Evolutionary conservation across 2,888 invertebrate genomes (phyloP).

Genomic region (Campoplex capitator): DNA sequence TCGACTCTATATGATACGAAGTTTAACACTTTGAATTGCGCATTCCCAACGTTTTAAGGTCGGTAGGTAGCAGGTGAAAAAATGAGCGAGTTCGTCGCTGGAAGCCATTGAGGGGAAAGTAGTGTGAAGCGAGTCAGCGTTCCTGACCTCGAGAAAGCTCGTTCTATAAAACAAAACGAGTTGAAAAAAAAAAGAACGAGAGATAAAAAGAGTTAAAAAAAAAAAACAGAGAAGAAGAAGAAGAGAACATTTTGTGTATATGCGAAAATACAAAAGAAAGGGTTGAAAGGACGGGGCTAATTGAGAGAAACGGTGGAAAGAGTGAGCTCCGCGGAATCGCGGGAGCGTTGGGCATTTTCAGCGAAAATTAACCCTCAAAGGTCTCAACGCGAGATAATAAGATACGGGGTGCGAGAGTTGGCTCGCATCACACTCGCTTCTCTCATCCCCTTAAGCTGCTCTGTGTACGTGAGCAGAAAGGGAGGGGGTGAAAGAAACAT

Average conservation of each 20-base stretch:
- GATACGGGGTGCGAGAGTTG: slow-evolving; percentile 57
- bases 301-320: slow-evolving; percentile 50
- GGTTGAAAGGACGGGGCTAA: slow-evolving; percentile 20
- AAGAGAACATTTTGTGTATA: background rate
- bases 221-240: background rate
- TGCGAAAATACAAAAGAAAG: slow-evolving; percentile 20
- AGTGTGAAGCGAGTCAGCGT: background rate
- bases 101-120: background rate
- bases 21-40: background rate
- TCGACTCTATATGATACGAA: background rate
- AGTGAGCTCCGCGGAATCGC: slow-evolving; percentile 48
- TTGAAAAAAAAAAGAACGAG: background rate
- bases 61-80: background rate
- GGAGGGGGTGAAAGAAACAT: background rate
- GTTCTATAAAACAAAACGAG: background rate
- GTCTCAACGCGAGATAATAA: slow-evolving; percentile 57
- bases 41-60: background rate
- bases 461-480: too few relatives aligned
- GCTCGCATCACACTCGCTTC: slow-evolving; percentile 35
- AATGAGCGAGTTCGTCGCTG: background rate
- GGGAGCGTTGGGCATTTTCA: slow-evolving; percentile 51
- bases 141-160: background rate
- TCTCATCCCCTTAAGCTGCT: background rate
- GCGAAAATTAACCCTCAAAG: slow-evolving; percentile 67
- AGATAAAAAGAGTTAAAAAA: background rate